Evolutionary conservation across 1,140 invertebrate species (phyloP), one percentile per base, ranked within the genome.

Genomic region (Drosophila watanabei): DNA sequence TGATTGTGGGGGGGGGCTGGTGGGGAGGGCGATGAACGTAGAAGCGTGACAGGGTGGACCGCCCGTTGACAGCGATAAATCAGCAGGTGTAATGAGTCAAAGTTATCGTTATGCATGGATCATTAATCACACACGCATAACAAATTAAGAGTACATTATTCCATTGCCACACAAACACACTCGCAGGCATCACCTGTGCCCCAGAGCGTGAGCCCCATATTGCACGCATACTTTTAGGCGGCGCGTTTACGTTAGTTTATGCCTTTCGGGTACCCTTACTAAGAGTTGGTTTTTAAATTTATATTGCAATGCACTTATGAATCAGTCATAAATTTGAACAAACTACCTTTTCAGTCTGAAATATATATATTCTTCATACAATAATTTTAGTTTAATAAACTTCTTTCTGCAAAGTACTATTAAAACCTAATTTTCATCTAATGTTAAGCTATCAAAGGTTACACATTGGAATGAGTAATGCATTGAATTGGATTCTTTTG

Each of bases 61-160:
- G 33, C 68, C 84, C 68, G 85, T 87, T 88, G 85, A 88, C 81
- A 88, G 78, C 80, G 54, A 79, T 79, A 88, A 90, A 89, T 89
- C 85, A 85, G 70, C 86, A 82, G 65, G 69, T 85, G 73, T 85
- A 80, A 85, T 90, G 86, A 81, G 84, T 88, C 84, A 85, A 85
- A 89, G 81, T 65, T 80, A 89, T 75, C 65, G 77, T 76, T 72
- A 56, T 79, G 60, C 81, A 84, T 66, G 81, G 46, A 83, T 81
- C 84, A 88, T 88, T 88, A 88, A 89, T 88, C 84, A 89, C 78
- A 72, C 66, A 79, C 66, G 75, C 75, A 84, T 84, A 80, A 73
- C 84, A 79, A 87, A 87, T 87, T 89, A 87, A 87, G 81, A 87
- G 80, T 88, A 87, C 83, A 87, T 87, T 87, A 87, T 84, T 89